Base-by-base conservation (phyloP, 2,888 invertebrate species). In the Eudemis profundana region DNA sequence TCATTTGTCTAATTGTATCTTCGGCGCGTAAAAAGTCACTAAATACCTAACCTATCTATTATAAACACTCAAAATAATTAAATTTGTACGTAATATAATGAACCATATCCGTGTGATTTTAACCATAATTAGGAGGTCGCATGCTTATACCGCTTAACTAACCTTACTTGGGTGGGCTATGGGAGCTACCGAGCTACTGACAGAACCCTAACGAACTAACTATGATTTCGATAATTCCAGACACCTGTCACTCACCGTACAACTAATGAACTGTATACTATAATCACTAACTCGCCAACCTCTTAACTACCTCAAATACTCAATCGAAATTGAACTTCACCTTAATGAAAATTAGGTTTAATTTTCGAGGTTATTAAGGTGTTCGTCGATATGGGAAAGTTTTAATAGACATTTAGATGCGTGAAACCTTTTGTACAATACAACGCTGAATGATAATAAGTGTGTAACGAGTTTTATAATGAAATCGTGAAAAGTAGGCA, bases 211-310 rank as follows among this genome's bases (percentile, higher is more conserved):
- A 54, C 23, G 36, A 59, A 60, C 57, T 19, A 44, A 46, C 54
- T 56, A 56, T 49, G 40, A 63, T 42, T 53, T 4, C 53, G 21
- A 33, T 57, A 47, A 53, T 38, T 29, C 62, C 40, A n/a, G 62
- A 64, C 63, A 64, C 44, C 50, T 64, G 64, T 44, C 64, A 64
- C 57, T 59, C 50, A 59, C 29, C 23, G 33, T 42, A 50, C 64
- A 17, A 49, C 50, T 64, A 64, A 64, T 64, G 64, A 64, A 64
- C 46, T 62, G 40, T 23, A 38, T 49, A 29, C 56, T 56, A 44
- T 12, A 27, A 21, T 42, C 8, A 56, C 42, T 44, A 44, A 44
- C 17, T 12, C 27, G 3, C 29, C 10, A 15, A 29, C 12, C 56
- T 56, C 56, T 3, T 56, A 44, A 19, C 56, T 53, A 44, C 2